Conservation (phyloP, 64 coral and sea anemone species). For the Stichodactyla helianthus region DNA sequence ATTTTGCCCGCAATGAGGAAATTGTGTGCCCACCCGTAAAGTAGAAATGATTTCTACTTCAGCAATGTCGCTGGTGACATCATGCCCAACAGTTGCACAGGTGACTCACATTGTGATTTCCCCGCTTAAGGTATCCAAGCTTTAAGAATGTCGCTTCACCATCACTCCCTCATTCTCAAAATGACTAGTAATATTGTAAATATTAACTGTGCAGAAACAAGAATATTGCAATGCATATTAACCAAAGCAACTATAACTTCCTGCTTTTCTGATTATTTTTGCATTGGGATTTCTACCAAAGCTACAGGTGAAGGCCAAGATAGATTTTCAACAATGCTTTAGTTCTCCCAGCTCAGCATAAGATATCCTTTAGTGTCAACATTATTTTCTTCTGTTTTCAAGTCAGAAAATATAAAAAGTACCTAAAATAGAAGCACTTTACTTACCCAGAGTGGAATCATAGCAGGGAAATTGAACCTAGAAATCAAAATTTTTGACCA, state of each 20-base stretch:
- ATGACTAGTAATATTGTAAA: neutral
- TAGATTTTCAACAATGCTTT: constrained; percentile 32
- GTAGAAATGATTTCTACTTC: no score
- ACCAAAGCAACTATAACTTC: neutral
- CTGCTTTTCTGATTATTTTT: constrained; percentile 1
- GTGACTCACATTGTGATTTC: no score
- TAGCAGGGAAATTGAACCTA: constrained; percentile 98
- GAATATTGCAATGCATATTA: neutral
- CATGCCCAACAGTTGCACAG: no score
- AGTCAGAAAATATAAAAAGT: neutral
- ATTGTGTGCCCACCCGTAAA: no score
- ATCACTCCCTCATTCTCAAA: no score
- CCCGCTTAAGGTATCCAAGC: no score
- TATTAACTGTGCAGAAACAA: neutral
- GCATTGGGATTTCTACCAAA: constrained; percentile 39
- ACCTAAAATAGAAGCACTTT: neutral
- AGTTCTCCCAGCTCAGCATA: neutral
- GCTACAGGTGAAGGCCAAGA: constrained; percentile 10
- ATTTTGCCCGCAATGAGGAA: no score
- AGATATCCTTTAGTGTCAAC: no score
- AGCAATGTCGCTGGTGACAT: no score
- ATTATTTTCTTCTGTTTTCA: no score
- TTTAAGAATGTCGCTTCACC: no score
- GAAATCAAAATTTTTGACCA: neutral
- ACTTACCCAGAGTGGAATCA: constrained; percentile 97